phyloP scores from a whole-genome alignment of 1,140 invertebrate genomes.

The Zaprionus inermis region DNA sequence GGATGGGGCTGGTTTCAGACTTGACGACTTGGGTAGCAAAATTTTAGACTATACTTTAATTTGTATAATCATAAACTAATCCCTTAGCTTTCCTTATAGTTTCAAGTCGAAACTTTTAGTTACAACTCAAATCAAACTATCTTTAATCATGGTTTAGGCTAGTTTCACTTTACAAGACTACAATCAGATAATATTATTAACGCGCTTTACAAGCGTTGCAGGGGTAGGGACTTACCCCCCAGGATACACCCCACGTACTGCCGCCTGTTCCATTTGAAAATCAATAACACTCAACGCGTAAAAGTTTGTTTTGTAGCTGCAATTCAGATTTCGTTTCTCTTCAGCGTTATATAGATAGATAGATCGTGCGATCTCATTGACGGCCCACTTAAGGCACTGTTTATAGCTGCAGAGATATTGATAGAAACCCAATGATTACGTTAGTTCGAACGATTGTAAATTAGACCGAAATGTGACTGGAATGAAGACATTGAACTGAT shows the following conservation, averaged over 20 bases:
- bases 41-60: too few relatives aligned
- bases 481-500: conserved; percentile 38
- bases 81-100: too few relatives aligned
- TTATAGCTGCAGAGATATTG: conserved; percentile 35
- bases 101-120: not conserved
- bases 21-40: too few relatives aligned
- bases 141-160: not conserved
- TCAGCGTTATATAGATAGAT: conserved; percentile 20
- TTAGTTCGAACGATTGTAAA: conserved; percentile 42
- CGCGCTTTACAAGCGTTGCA: not conserved
- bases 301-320: conserved; percentile 3
- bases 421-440: conserved; percentile 16
- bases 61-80: too few relatives aligned
- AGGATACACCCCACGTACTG: not conserved
- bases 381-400: conserved; percentile 19
- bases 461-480: conserved; percentile 20
- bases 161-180: not conserved
- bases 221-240: not conserved
- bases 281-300: conserved; percentile 9
- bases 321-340: conserved; percentile 24
- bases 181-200: conserved; percentile 1
- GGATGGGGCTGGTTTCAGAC: not conserved
- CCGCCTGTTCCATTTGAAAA: not conserved
- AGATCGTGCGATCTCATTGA: conserved; percentile 10
- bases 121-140: not conserved